Conservation (phyloP, 2,797 vertebrate genomes). For the Forpus xanthops region DNA sequence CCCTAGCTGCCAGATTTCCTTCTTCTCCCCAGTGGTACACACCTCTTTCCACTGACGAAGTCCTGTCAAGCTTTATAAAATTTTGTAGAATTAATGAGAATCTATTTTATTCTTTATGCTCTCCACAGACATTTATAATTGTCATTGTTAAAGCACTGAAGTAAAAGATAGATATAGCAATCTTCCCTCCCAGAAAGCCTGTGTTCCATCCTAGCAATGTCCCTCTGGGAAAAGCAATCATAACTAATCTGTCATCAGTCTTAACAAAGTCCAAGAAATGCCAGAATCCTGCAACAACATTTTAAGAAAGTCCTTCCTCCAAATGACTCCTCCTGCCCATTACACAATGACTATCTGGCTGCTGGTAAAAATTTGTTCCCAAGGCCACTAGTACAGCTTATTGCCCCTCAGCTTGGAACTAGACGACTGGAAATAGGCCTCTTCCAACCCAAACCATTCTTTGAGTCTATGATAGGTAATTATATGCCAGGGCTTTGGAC, state of each 20-base stretch:
- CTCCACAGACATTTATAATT: not conserved
- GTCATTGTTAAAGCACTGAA: not conserved
- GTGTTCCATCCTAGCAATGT: not conserved
- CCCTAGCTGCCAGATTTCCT: not conserved
- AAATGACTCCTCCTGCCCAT: not conserved
- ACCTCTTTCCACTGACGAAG: not conserved
- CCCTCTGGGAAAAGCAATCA: not conserved
- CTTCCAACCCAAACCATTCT: not conserved
- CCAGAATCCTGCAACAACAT: not conserved
- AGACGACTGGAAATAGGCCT: not conserved
- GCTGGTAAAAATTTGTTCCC: not conserved
- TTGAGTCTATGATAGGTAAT: not conserved
- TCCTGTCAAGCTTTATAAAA: not conserved
- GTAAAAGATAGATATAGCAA: not conserved
- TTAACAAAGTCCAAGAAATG: not conserved
- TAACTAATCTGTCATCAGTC: not conserved
- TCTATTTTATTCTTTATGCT: not conserved
- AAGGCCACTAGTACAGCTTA: not conserved
- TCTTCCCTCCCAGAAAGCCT: not conserved
- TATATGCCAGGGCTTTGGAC: not conserved
- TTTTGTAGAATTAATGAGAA: not conserved
- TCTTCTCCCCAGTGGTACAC: not conserved
- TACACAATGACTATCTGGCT: not conserved
- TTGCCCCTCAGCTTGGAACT: not conserved
- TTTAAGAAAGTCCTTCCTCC: not conserved